Evolutionary conservation across 2,888 invertebrate genomes (phyloP).

Genomic region (Acrobasis consociella): DNA sequence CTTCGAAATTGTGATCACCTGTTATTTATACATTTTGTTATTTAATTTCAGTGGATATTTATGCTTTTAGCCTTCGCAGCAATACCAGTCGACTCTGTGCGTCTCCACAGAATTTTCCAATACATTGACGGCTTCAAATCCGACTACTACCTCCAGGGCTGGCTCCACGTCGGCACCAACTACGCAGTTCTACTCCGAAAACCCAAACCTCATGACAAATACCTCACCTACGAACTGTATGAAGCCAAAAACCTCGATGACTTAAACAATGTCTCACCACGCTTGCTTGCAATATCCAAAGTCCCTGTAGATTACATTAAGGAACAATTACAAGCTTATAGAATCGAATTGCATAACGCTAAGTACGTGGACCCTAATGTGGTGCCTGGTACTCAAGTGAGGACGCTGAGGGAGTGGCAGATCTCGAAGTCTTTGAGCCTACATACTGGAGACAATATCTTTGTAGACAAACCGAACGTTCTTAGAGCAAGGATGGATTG

Average conservation of each 20-base stretch:
- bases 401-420: conserved; percentile 71
- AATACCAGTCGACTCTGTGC: conserved; percentile 43
- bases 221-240: conserved; percentile 64
- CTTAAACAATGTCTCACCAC: conserved; percentile 48
- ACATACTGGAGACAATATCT: conserved; percentile 30
- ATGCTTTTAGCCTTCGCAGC: conserved; percentile 32
- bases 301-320: conserved; percentile 64
- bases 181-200: conserved; percentile 61
- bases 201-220: conserved; percentile 62
- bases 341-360: conserved; percentile 56
- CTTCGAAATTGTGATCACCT: too few relatives aligned
- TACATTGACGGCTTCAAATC: conserved; percentile 64
- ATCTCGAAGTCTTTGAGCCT: conserved; percentile 53
- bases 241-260: conserved; percentile 59
- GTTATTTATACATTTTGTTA: neutral
- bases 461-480: conserved; percentile 45
- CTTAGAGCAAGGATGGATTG: conserved; percentile 41
- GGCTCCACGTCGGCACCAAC: conserved; percentile 65
- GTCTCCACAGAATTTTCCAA: conserved; percentile 67
- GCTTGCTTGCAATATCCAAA: conserved; percentile 61
- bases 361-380: conserved; percentile 58
- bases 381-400: conserved; percentile 66
- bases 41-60: conserved; percentile 43
- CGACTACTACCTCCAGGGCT: conserved; percentile 58
- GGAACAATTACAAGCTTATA: conserved; percentile 58